Base-by-base conservation (phyloP, 1,140 invertebrate genomes). In the Venustaconcha ellipsiformis region DNA sequence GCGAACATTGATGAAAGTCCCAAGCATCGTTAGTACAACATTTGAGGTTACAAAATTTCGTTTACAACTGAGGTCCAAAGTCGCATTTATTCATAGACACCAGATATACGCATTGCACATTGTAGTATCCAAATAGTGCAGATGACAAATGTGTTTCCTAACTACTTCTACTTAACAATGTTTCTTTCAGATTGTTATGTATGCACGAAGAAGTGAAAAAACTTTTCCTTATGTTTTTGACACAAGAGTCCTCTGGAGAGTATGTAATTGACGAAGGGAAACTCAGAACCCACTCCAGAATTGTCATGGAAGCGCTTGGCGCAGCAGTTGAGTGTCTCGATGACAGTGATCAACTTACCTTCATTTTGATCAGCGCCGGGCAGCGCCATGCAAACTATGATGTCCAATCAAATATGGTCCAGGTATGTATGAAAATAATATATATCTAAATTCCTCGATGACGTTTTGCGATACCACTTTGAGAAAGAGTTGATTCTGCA, bases 231-330 rank as follows among this genome's bases (percentile, higher is more conserved):
- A 65, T 30, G 8, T 72, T 72, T 18, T 56, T 77, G 70, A 37
- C 55, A 6, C 30, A 62, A 23, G 75, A 62, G 2, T 68, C 67
- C 57, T 57, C 63, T 0, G 63, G 62, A 8, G 56, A 66, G 17
- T 15, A n/a, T 14, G 57, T 59, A 18, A 68, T 77, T 56, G 69
- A 72, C 37, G 70, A 77, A 17, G 62, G 57, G 12, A 77, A 77
- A 37, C 57, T 77, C 2, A 58, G 62, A 48, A 66, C 69, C 23
- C 75, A 77, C 23, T 65, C 64, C n/a, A 56, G 30, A n/a, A 71
- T 77, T 12, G 75, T 77, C 14, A 77, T 77, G 75, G 75, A 77
- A 60, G 70, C 75, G 8, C 64, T 77, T 17, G 75, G 75, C 12
- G 75, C 75, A 2, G 75, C 75, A 15, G 75, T 77, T 3, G 75